A percentile compares a stretch with the other conserved stretches of the same genome.
Evolutionary conservation across 2,888 invertebrate genomes (phyloP).

Genomic region (Hemithea aestivaria): DNA sequence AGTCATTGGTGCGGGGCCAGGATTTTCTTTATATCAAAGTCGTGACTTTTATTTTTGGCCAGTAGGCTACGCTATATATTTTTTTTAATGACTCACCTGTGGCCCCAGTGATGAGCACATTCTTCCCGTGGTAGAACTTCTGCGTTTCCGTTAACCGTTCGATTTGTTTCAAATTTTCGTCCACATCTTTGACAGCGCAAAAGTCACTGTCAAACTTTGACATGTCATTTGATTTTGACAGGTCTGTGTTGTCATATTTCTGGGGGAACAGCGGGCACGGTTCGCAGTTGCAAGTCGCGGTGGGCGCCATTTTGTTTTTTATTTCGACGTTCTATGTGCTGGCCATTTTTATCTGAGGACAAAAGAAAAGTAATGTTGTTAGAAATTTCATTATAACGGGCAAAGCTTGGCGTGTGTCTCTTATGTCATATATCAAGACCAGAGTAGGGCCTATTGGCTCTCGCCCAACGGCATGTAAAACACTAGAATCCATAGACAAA

Average conservation of each 20-base stretch:
- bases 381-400: too few relatives aligned
- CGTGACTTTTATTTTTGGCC: too few relatives aligned
- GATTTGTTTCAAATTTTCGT: conserved; percentile 39
- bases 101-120: conserved; percentile 80
- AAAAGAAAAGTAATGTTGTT: conserved; percentile 22
- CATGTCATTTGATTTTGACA: conserved; percentile 10
- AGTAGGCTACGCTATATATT: too few relatives aligned
- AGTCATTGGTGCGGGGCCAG: too few relatives aligned
- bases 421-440: too few relatives aligned
- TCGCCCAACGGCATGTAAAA: too few relatives aligned
- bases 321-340: conserved; percentile 12
- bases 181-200: conserved; percentile 21
- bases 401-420: too few relatives aligned
- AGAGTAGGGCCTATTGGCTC: too few relatives aligned
- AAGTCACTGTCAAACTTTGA: conserved; percentile 11
- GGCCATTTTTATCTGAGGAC: conserved; percentile 34
- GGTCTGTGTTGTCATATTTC: conserved; percentile 10
- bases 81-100: conserved; percentile 79
- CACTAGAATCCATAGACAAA: too few relatives aligned
- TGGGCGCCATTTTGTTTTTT: conserved; percentile 34
- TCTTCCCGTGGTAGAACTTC: conserved; percentile 79
- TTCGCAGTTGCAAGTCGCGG: conserved; percentile 16
- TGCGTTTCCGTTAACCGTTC: conserved; percentile 63
- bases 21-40: too few relatives aligned
- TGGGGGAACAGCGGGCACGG: conserved; percentile 14